These are phyloP conservation scores for Hystrix cristata DNA, from an alignment of 2,113 vertebrate species.

Conservation along the genomic window DNA sequence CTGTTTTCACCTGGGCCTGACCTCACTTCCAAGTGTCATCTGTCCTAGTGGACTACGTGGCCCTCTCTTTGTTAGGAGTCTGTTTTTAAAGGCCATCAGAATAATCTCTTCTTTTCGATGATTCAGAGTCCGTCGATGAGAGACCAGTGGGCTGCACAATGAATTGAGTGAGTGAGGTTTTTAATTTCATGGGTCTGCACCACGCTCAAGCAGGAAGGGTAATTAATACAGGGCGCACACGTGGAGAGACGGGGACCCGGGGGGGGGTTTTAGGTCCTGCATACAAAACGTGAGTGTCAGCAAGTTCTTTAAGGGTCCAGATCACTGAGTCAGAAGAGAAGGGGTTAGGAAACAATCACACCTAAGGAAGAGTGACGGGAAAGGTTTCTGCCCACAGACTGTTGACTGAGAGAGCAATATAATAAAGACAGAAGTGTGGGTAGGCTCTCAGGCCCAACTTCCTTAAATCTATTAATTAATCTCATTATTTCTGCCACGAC, in stretches of 20 bases:
- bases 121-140: background rate
- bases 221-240: rapidly evolving
- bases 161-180: background rate
- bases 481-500: background rate
- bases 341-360: background rate
- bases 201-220: background rate
- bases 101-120: background rate
- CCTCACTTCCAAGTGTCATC: background rate
- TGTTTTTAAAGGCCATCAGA: background rate
- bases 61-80: background rate
- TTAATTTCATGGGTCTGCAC: background rate
- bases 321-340: background rate
- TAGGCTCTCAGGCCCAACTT: background rate
- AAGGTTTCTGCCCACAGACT: background rate
- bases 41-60: too few relatives aligned
- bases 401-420: background rate
- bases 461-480: background rate
- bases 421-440: background rate
- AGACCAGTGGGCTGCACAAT: background rate
- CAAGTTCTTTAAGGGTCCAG: background rate
- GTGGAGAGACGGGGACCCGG: background rate
- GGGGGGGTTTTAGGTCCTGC: background rate
- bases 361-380: background rate
- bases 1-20: background rate
- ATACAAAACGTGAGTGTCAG: background rate